Evolutionary conservation across 2,888 invertebrate species (phyloP).

Genomic region (Zygaena filipendulae): DNA sequence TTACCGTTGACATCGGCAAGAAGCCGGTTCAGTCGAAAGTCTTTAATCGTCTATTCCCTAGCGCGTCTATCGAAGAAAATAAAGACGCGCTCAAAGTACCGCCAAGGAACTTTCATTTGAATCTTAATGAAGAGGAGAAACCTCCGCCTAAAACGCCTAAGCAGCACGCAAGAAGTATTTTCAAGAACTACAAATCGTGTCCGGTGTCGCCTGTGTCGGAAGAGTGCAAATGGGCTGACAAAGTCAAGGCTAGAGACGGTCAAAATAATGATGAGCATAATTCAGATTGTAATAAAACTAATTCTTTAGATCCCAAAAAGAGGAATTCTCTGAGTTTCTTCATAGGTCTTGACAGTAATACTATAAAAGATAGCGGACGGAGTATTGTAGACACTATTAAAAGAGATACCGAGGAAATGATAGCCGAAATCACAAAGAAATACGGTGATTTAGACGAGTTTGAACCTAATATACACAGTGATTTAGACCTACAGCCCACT

Average conservation of each 20-base stretch:
- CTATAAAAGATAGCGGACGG: slow-evolving; percentile 53
- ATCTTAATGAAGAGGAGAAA: slow-evolving; percentile 44
- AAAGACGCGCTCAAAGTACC: slow-evolving; percentile 34
- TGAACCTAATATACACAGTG: slow-evolving; percentile 32
- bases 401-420: slow-evolving; percentile 73
- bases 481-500: slow-evolving; percentile 49
- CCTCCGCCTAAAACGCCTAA: slow-evolving; percentile 38
- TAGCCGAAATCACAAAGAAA: slow-evolving; percentile 72
- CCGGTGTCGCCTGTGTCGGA: slow-evolving; percentile 87
- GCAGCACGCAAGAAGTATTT: slow-evolving; percentile 60
- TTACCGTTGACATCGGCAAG: slow-evolving; percentile 43
- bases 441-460: slow-evolving; percentile 71
- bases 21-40: slow-evolving; percentile 49
- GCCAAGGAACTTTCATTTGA: slow-evolving; percentile 49
- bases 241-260: slow-evolving; percentile 51
- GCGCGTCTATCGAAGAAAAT: slow-evolving; percentile 24
- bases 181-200: slow-evolving; percentile 79
- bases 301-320: slow-evolving; percentile 56
- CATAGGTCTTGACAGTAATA: slow-evolving; percentile 67
- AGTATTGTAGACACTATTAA: slow-evolving; percentile 72
- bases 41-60: slow-evolving; percentile 50
- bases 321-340: slow-evolving; percentile 75
- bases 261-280: slow-evolving; percentile 27
- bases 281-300: slow-evolving; percentile 29
- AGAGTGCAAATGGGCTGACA: slow-evolving; percentile 74